Evolutionary conservation across 1,140 invertebrate genomes (phyloP).

Genomic region (Procambarus virginalis): DNA sequence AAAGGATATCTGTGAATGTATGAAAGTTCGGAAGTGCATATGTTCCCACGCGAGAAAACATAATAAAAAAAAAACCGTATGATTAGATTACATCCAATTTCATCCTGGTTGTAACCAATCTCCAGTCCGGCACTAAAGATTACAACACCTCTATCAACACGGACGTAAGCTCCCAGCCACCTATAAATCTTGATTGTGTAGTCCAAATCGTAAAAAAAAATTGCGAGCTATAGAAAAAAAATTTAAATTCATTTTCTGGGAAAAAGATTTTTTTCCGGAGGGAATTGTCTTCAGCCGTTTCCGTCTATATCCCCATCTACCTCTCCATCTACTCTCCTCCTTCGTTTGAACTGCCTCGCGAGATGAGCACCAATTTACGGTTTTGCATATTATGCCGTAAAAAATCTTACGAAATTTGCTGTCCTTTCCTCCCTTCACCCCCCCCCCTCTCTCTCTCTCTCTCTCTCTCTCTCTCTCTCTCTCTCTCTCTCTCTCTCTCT

Average conservation of each 20-base stretch:
- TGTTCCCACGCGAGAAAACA: too few species aligned
- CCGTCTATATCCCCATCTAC: background rate
- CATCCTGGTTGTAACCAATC: background rate
- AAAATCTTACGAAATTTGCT: too few species aligned
- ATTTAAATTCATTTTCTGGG: conserved; percentile 6
- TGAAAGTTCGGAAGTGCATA: too few species aligned
- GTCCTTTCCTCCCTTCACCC: background rate
- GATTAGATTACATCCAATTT: background rate
- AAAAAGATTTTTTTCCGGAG: background rate
- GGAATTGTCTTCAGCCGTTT: background rate
- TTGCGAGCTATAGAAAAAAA: conserved; percentile 6
- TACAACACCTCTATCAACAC: background rate
- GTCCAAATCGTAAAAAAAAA: background rate
- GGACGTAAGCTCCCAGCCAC: background rate
- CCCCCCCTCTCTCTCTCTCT: background rate
- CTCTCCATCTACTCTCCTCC: background rate
- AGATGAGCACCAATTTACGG: background rate
- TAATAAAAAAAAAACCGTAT: background rate
- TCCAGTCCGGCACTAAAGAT: background rate
- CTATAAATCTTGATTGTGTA: background rate
- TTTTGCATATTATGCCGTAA: background rate
- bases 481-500: background rate
- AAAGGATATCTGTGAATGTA: too few species aligned
- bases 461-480: background rate
- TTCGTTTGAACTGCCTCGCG: background rate